These are phyloP conservation scores for Chionis minor DNA, from an alignment of 2,113 vertebrate genomes.

Conservation along the genomic window DNA sequence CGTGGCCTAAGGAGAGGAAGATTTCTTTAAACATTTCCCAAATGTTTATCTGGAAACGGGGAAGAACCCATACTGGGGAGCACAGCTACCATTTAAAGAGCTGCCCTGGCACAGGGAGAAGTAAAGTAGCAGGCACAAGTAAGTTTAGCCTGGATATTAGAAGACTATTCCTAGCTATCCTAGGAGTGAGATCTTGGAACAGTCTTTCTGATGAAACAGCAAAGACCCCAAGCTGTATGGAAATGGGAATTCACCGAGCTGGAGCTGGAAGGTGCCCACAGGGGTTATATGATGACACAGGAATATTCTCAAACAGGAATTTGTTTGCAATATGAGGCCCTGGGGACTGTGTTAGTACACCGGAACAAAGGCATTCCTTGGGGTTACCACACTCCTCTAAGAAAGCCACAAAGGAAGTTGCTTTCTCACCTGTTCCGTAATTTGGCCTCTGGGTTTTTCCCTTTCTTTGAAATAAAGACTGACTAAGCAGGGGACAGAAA, in stretches of 20 bases:
- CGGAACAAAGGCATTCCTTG: neutral
- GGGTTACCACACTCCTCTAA: neutral
- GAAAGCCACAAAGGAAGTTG: neutral
- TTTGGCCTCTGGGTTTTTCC: neutral
- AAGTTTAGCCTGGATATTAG: neutral
- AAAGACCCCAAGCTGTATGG: neutral
- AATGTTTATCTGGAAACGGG: neutral
- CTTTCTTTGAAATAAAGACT: neutral
- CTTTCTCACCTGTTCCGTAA: neutral
- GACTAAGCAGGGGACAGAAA: neutral
- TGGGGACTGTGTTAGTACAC: neutral
- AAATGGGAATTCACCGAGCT: neutral
- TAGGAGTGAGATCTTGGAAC: neutral
- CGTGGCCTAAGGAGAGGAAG: fast-evolving
- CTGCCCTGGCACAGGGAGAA: neutral
- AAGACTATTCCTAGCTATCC: neutral
- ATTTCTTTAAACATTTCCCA: neutral
- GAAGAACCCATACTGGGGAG: neutral
- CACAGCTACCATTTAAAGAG: neutral
- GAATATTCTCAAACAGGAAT: neutral
- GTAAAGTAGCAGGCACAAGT: neutral
- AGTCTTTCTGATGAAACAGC: neutral
- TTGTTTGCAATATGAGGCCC: neutral
- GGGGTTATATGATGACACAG: neutral
- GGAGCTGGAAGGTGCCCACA: neutral